phyloP scores from a whole-genome alignment of 2,113 vertebrate genomes.

The Chrysochloris asiatica region DNA sequence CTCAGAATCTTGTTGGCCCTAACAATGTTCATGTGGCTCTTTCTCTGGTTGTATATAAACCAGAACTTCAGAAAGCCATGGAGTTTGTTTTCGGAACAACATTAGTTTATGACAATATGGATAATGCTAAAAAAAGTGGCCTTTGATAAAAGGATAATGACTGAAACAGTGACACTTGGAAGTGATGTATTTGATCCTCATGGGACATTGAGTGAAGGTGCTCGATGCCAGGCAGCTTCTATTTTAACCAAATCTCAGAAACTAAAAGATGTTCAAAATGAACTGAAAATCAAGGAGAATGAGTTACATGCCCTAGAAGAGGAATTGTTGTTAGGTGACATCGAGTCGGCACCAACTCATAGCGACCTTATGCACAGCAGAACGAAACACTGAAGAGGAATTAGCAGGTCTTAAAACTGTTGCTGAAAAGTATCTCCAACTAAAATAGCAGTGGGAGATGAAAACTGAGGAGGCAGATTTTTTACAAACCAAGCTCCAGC shows the following conservation, averaged over 20 bases:
- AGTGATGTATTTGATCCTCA: slow-evolving; percentile 96
- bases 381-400: too few species aligned
- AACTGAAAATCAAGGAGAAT: slow-evolving; percentile 86
- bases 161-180: slow-evolving; percentile 92
- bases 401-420: slow-evolving; percentile 86
- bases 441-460: slow-evolving; percentile 95
- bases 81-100: slow-evolving; percentile 96
- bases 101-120: slow-evolving; percentile 91
- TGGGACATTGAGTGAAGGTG: slow-evolving; percentile 96
- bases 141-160: slow-evolving; percentile 93
- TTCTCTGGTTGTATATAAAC: slow-evolving; percentile 89
- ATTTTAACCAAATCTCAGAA: slow-evolving; percentile 91
- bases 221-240: slow-evolving; percentile 85
- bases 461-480: slow-evolving; percentile 93
- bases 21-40: slow-evolving; percentile 91
- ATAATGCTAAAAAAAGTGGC: slow-evolving; percentile 95
- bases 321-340: too few species aligned
- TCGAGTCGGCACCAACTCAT: too few species aligned
- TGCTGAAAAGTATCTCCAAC: slow-evolving; percentile 91
- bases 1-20: slow-evolving; percentile 90
- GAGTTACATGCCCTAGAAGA: slow-evolving; percentile 86
- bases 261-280: slow-evolving; percentile 85
- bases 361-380: too few species aligned
- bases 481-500: slow-evolving; percentile 91
- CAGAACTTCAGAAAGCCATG: slow-evolving; percentile 95